Conservation (phyloP, 1,140 invertebrate species). For the Caerostris extrusa region DNA sequence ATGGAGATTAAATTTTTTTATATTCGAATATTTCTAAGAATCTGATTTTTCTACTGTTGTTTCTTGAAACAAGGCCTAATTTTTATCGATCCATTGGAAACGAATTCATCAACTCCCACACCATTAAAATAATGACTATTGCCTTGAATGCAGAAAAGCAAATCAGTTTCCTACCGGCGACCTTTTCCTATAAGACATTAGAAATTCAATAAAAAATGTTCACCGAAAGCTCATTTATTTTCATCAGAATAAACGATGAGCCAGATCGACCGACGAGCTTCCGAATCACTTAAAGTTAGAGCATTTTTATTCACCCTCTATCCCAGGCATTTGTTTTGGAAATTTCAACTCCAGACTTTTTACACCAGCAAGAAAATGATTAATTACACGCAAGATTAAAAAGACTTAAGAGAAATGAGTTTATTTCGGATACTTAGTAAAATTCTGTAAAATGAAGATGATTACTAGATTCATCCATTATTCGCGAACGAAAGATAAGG, state of each 20-base stretch:
- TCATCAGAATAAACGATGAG: constrained; percentile 48
- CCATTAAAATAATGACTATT: constrained; percentile 45
- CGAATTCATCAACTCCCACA: constrained; percentile 6
- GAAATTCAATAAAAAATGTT: constrained; percentile 24
- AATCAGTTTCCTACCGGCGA: not conserved
- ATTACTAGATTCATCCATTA: constrained; percentile 54
- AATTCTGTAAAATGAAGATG: constrained; percentile 47
- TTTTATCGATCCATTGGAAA: constrained; percentile 21
- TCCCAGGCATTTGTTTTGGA: constrained; percentile 38
- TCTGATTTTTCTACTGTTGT: not conserved
- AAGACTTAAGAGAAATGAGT: constrained; percentile 46
- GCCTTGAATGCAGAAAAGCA: constrained; percentile 25
- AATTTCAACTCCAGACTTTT: constrained; percentile 54
- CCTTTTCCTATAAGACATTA: constrained; percentile 32
- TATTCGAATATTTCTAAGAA: not conserved
- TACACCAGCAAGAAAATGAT: constrained; percentile 42
- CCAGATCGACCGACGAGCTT: constrained; percentile 40
- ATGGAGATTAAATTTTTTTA: not conserved
- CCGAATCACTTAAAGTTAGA: constrained; percentile 50
- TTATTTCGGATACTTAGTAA: constrained; percentile 23
- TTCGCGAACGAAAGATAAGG: constrained; percentile 39
- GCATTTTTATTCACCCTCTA: constrained; percentile 9
- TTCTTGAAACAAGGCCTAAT: not conserved
- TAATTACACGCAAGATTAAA: constrained; percentile 61
- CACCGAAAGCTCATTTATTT: constrained; percentile 40